Evolutionary conservation across 2,113 vertebrate species (phyloP), one percentile per base, ranked within the genome.

Genomic region (Gnathonemus echidnorhynchus): DNA sequence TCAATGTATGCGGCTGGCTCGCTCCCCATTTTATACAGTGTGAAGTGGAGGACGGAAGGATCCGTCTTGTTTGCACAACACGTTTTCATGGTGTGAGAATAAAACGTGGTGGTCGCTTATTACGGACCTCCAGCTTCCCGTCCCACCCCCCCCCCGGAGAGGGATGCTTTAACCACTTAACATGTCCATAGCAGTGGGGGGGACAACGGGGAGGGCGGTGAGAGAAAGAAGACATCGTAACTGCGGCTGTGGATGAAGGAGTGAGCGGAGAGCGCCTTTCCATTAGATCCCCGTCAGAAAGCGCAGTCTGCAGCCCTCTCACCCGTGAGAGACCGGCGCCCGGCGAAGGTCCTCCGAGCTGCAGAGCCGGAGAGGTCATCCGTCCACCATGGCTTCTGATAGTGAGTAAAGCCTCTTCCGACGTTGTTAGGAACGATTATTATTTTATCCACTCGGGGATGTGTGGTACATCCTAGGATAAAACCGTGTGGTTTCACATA

Each of bases 301-400:
- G 74, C 31, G 49, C 39, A 27, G 48, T 83, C 50, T 11, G 56
- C 56, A 45, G 24, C 9, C 24, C 31, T 39, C 66, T 56, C 53
- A 56, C 15, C 13, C 13, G 13, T 52, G 13, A 13, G 50, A 52
- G 11, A 52, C 52, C 17, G 52, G 52, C 13, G 17, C 52, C 56
- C 21, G 56, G 5, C 6, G 56, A 58, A 83, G 87, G 39, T 88
- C 88, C 86, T 89, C 80, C 77, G 85, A 27, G 24, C n/a, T 2
- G 70, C 56, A 56, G 87, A 15, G 86, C 27, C 42, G 48, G 88
- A 50, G 48, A 90, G 56, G 35, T n/a, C 80, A 70, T 50, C 17
- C 35, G 90, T 88, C 93, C 88, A 93, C 92, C 94, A 97, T 97
- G 97, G 95, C 95, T 91, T 93, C 96, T 6, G 96, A 97, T 94